Evolutionary conservation across 2,797 vertebrate species (phyloP).

Genomic region (Parotocinclus haroldoi): DNA sequence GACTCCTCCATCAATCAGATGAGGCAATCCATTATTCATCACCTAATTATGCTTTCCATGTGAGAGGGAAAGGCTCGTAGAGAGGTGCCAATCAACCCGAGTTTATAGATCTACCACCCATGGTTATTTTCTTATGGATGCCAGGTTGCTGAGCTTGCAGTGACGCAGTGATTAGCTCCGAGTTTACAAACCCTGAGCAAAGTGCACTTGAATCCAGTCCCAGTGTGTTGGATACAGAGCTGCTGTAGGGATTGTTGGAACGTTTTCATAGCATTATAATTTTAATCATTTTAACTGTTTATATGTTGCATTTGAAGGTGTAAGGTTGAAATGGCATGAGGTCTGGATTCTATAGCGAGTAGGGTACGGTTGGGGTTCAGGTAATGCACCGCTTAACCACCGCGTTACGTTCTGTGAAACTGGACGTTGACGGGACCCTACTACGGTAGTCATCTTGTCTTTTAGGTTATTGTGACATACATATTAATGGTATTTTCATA

Average conservation of each 20-base stretch:
- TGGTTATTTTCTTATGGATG: conserved; percentile 2
- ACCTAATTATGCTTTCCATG: conserved; percentile 32
- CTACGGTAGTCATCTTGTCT: too few species aligned
- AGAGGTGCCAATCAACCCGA: conserved; percentile 37
- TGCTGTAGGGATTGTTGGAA: not conserved
- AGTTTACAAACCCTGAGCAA: not conserved
- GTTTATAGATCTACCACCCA: conserved; percentile 31
- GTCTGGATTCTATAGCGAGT: too few species aligned
- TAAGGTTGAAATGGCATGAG: too few species aligned
- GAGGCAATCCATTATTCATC: conserved; percentile 49
- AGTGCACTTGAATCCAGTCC: not conserved
- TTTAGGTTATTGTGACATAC: too few species aligned
- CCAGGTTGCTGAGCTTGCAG: conserved; percentile 20
- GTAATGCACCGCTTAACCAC: too few species aligned
- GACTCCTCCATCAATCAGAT: conserved; percentile 20
- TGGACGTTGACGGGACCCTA: too few species aligned
- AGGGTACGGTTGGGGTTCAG: too few species aligned
- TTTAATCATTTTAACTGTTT: too few species aligned
- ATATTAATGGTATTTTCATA: too few species aligned
- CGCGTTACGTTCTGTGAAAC: too few species aligned
- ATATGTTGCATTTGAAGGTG: too few species aligned
- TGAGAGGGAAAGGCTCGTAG: conserved; percentile 11
- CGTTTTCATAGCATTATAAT: not conserved
- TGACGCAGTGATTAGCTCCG: not conserved
- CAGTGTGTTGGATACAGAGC: not conserved